A percentile compares a stretch with the other conserved stretches of the same genome.
These are phyloP conservation scores for Varanus salvator DNA, from an alignment of 2,113 vertebrate genomes.

Conservation along the genomic window DNA sequence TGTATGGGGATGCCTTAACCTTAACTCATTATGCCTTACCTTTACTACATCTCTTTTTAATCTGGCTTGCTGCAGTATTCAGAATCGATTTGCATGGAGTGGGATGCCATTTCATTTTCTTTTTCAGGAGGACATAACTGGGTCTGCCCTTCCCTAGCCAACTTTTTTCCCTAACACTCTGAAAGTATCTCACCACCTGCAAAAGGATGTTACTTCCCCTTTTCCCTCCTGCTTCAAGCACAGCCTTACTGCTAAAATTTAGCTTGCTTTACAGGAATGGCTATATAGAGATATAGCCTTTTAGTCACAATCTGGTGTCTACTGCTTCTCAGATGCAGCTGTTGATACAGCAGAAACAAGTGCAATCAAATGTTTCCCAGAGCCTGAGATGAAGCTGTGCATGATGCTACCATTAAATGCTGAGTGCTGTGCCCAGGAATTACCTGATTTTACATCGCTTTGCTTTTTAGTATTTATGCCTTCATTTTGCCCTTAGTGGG, in stretches of 20 bases:
- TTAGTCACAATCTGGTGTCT: background rate
- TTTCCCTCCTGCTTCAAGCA: background rate
- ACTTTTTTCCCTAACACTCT: background rate
- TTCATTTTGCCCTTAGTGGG: constrained; percentile 5
- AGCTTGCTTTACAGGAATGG: background rate
- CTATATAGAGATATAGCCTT: background rate
- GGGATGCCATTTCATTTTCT: background rate
- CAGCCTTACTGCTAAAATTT: background rate
- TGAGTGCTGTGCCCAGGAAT: background rate
- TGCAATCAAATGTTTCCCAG: background rate
- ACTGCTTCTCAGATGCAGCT: background rate
- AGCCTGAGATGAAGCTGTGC: background rate
- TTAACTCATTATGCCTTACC: no score
- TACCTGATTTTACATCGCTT: background rate
- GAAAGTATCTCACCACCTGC: background rate
- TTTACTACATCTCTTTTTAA: background rate
- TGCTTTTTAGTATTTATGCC: background rate
- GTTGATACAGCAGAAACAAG: background rate
- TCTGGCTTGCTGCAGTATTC: background rate
- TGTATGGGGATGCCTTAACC: no score
- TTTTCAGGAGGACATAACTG: background rate
- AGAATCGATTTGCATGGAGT: background rate
- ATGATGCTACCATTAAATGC: background rate
- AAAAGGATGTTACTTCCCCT: background rate
- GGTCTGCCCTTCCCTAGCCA: background rate